Evolutionary conservation across 2,888 invertebrate genomes (phyloP).

Genomic region (Melinaea menophilus): DNA sequence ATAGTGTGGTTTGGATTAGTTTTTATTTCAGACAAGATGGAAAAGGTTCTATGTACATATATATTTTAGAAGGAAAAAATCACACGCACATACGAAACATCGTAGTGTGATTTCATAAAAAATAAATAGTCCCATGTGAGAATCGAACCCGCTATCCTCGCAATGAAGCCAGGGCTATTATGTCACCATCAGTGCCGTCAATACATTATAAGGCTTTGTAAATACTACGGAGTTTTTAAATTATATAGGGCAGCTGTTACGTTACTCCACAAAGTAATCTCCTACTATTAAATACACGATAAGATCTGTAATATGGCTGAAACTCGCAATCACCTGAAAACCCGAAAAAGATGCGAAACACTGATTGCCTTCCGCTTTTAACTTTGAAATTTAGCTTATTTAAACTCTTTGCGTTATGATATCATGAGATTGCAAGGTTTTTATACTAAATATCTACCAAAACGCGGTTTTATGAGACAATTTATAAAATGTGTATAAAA

Average conservation of each 20-base stretch:
- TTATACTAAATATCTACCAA: neutral
- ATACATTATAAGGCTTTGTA: no score
- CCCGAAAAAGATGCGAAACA: neutral
- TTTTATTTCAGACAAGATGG: no score
- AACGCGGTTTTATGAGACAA: neutral
- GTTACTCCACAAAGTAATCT: neutral
- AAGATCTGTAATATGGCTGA: neutral
- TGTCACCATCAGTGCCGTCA: no score
- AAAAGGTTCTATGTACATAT: no score
- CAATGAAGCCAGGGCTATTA: no score
- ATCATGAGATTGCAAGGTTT: neutral
- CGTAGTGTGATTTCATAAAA: no score
- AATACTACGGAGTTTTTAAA: neutral
- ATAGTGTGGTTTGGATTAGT: neutral
- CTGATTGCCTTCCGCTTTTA: conserved; percentile 11
- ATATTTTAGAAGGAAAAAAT: no score
- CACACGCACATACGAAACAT: no score
- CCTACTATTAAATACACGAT: neutral
- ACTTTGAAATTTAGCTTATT: neutral
- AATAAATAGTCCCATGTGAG: no score
- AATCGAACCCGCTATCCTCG: no score
- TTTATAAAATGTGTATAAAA: no score
- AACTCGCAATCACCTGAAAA: neutral
- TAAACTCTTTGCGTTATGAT: neutral
- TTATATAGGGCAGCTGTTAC: neutral